Conservation (phyloP, 2,888 invertebrate genomes). For the Amiota communis region DNA sequence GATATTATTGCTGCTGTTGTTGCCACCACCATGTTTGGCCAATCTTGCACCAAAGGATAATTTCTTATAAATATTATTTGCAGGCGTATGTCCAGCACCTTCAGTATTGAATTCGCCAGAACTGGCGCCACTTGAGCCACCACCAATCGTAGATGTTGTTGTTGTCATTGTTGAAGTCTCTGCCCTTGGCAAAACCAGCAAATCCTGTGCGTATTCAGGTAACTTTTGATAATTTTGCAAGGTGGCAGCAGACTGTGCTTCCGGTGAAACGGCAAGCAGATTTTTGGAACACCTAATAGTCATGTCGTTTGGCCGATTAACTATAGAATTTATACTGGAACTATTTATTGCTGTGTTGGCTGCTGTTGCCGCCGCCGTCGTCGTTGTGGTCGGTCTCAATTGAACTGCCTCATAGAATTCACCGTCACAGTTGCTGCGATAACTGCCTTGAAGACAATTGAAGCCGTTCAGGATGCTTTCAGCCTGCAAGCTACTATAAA, state of each 20-base stretch:
- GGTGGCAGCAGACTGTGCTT: slow-evolving; percentile 54
- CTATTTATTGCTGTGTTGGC: slow-evolving; percentile 33
- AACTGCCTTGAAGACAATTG: slow-evolving; percentile 68
- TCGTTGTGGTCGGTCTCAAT: slow-evolving; percentile 40
- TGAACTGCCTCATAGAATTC: slow-evolving; percentile 66
- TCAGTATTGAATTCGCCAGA: slow-evolving; percentile 62
- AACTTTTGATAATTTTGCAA: slow-evolving; percentile 64
- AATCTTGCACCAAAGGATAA: slow-evolving; percentile 57
- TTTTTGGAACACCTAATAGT: slow-evolving; percentile 57
- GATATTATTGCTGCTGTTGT: neutral
- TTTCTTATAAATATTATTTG: slow-evolving; percentile 49
- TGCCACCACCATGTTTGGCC: slow-evolving; percentile 44
- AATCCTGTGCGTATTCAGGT: slow-evolving; percentile 58
- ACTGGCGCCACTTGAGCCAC: slow-evolving; percentile 53
- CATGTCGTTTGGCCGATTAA: slow-evolving; percentile 35
- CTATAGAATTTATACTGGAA: neutral
- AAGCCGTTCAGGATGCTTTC: slow-evolving; percentile 57
- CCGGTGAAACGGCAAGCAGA: slow-evolving; percentile 49
- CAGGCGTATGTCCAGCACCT: slow-evolving; percentile 52
- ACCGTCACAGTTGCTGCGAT: slow-evolving; percentile 66
- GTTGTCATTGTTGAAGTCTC: slow-evolving; percentile 14
- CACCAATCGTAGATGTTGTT: neutral
- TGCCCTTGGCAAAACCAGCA: slow-evolving; percentile 41
- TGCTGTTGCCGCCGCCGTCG: slow-evolving; percentile 26
- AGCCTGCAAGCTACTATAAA: slow-evolving; percentile 51